phyloP scores from a whole-genome alignment of 2,888 invertebrate species.

The Yponomeuta malinellus region DNA sequence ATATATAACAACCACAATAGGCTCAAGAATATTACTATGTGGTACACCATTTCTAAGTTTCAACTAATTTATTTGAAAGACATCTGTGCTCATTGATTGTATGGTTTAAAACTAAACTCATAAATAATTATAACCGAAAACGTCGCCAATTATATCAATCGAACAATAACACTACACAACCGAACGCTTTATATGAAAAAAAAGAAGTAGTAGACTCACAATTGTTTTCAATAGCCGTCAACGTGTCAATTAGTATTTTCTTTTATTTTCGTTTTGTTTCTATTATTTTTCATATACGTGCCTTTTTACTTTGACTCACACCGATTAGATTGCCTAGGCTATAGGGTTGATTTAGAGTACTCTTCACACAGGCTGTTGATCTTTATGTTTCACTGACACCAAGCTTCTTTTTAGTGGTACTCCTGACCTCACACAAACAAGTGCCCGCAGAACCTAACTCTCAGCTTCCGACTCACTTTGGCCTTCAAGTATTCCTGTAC shows the following conservation, averaged over 20 bases:
- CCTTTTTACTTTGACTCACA: constrained; percentile 65
- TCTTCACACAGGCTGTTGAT: constrained; percentile 70
- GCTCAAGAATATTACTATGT: constrained; percentile 43
- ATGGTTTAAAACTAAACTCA: neutral
- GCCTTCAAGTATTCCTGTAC: constrained; percentile 59
- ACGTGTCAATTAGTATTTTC: constrained; percentile 65
- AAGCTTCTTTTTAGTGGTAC: constrained; percentile 73
- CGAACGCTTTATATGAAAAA: constrained; percentile 51
- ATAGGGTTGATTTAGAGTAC: constrained; percentile 73
- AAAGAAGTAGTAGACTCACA: constrained; percentile 69
- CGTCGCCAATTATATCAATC: constrained; percentile 31
- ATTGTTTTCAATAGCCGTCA: constrained; percentile 57
- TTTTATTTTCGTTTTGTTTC: constrained; percentile 55
- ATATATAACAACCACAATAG: constrained; percentile 30
- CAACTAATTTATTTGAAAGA: constrained; percentile 21
- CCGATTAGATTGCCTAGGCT: constrained; percentile 72
- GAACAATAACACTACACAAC: constrained; percentile 62
- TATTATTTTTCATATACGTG: constrained; percentile 57
- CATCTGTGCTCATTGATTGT: constrained; percentile 16
- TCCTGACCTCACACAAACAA: constrained; percentile 74
- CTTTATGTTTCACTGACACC: constrained; percentile 73
- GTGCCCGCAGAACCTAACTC: constrained; percentile 76
- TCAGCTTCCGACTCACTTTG: constrained; percentile 70
- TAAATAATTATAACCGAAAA: constrained; percentile 28
- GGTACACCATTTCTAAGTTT: constrained; percentile 40